A percentile compares a stretch with the other conserved stretches of the same genome.
Evolutionary conservation across 2,113 vertebrate genomes (phyloP).

Genomic region (Trematomus loennbergii): DNA sequence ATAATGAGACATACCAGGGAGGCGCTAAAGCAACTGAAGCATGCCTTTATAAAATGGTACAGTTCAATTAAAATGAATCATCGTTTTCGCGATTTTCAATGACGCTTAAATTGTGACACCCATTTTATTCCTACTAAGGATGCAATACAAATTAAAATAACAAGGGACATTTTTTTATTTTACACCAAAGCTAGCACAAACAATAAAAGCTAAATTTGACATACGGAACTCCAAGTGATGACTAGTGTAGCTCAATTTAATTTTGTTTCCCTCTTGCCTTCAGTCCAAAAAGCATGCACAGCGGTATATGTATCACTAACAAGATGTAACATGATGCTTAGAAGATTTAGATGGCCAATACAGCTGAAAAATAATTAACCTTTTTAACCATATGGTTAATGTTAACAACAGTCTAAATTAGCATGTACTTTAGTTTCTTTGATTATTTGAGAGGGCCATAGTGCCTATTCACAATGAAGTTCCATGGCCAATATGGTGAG

Average conservation of each 20-base stretch:
- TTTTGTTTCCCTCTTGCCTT: constrained; percentile 28
- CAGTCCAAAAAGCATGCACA: constrained; percentile 66
- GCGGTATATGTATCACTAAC: constrained; percentile 51
- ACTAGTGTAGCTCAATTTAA: constrained; percentile 32
- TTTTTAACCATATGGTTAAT: constrained; percentile 39
- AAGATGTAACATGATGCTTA: constrained; percentile 55
- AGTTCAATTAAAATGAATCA: constrained; percentile 43
- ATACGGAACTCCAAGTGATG: constrained; percentile 56
- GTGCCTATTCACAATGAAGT: constrained; percentile 64
- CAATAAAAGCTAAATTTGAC: constrained; percentile 60
- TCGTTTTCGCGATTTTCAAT: constrained; percentile 54
- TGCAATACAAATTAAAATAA: constrained; percentile 71
- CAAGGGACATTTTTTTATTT: constrained; percentile 47
- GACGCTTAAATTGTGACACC: constrained; percentile 60
- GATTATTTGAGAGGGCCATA: constrained; percentile 38
- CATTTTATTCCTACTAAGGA: constrained; percentile 72
- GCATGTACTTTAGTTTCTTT: constrained; percentile 34
- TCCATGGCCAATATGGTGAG: constrained; percentile 59
- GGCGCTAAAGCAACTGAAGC: constrained; percentile 22
- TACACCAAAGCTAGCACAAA: constrained; percentile 68
- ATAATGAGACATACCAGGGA: constrained; percentile 22
- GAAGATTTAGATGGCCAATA: constrained; percentile 43
- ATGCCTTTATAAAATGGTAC: constrained; percentile 23
- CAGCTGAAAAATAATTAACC: constrained; percentile 38
- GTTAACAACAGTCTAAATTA: constrained; percentile 66